phyloP scores from a whole-genome alignment of 2,113 vertebrate genomes.

The Cisticola juncidis region DNA sequence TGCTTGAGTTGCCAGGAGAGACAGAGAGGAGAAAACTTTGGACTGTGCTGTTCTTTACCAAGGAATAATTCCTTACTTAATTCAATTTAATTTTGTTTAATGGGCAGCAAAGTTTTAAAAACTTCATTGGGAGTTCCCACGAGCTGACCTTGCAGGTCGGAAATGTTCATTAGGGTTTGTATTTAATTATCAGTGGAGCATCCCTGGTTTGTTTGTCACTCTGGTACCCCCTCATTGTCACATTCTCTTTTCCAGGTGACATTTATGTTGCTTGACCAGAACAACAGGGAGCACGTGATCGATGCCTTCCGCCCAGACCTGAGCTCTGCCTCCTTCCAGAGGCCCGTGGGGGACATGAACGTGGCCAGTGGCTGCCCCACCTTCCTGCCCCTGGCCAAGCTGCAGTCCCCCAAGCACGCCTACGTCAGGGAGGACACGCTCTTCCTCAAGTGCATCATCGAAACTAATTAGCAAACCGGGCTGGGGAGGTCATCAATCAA shows the following conservation, averaged over 20 bases:
- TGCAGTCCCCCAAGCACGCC: slow-evolving; percentile 71
- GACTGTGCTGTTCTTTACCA: not conserved
- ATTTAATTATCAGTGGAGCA: not conserved
- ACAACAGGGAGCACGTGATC: slow-evolving; percentile 75
- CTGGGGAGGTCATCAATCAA: not conserved
- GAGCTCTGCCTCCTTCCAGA: slow-evolving; percentile 76
- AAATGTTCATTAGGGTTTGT: not conserved
- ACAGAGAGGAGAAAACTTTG: not conserved
- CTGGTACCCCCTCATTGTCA: not conserved
- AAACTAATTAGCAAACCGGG: slow-evolving; percentile 40
- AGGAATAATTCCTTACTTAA: not conserved
- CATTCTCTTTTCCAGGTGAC: slow-evolving; percentile 70
- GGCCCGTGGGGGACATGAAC: slow-evolving; percentile 77
- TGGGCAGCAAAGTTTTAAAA: not conserved
- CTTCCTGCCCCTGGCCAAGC: slow-evolving; percentile 75
- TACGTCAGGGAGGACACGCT: slow-evolving; percentile 81
- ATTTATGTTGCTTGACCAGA: slow-evolving; percentile 82
- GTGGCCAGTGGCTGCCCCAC: slow-evolving; percentile 81
- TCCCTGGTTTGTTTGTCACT: not conserved
- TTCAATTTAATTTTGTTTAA: not conserved
- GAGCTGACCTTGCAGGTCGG: not conserved
- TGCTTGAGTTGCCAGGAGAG: not conserved
- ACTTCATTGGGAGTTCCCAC: not conserved
- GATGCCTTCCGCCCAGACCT: slow-evolving; percentile 79
- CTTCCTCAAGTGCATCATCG: slow-evolving; percentile 81